Evolutionary conservation across 2,113 vertebrate species (phyloP), one percentile per base, ranked within the genome.

Genomic region (Chaetura pelagica): DNA sequence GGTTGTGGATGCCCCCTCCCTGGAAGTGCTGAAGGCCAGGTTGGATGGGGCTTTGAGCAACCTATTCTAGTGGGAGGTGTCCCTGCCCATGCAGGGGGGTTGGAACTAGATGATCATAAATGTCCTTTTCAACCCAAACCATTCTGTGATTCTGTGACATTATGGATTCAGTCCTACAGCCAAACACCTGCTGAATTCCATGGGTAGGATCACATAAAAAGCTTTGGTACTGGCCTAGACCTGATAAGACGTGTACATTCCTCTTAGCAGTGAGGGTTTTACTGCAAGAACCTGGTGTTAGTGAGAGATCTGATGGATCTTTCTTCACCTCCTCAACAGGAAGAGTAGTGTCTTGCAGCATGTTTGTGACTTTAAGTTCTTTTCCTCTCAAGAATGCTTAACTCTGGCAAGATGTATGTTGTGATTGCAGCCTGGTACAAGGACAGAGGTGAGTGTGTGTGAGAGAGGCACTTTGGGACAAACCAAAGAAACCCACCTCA

Each of bases 331-430:
- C 30, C 40, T 63, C 52, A 74, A 22, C 52, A 54, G 34, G 42
- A 35, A 34, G 13, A 52, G 14, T 29, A 79, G n/a, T 77, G n/a
- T 27, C 46, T 80, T 0, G 0, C 23, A 62, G 21, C 1, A 2
- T 40, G 6, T 74, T 83, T 74, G 52, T 42, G 22, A 68, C 44
- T 76, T 30, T 19, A 18, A 40, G 15, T 59, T 69, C 38, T 55
- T 83, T 63, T 75, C 35, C 38, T 23, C 16, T 84, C 51, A 59
- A 71, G 63, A 49, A 40, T 0, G 2, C 0, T 2, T 46, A 85
- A 46, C 30, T 49, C 54, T n/a, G 9, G 10, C 29, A 66, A 62
- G 40, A 51, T 42, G 15, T 32, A 12, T 24, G 15, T 35, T 73
- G 29, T 46, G 63, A 38, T 48, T 90, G 52, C 59, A 69, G 26